Conservation (phyloP, 2,888 invertebrate genomes). For the Pristionchus fissidentatus region DNA sequence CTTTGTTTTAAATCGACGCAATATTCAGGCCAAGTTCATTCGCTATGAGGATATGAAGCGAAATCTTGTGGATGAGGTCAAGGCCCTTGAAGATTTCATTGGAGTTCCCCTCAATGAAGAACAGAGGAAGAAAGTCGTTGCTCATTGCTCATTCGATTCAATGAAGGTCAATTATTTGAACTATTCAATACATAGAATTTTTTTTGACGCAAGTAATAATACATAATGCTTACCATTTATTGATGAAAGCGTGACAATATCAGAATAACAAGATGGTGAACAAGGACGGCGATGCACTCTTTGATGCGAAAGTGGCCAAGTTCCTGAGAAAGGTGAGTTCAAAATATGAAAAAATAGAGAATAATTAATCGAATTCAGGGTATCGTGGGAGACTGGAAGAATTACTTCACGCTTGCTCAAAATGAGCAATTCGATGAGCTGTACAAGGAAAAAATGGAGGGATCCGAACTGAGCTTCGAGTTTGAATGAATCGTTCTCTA, state of each 20-base stretch:
- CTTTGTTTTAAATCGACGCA: too few relatives aligned
- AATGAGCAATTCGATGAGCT: slow-evolving; percentile 83
- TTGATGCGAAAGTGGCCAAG: slow-evolving; percentile 60
- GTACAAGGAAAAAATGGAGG: slow-evolving; percentile 65
- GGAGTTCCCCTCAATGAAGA: slow-evolving; percentile 80
- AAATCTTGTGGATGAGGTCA: slow-evolving; percentile 83
- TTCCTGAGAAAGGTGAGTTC: slow-evolving; percentile 65
- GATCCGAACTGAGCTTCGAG: slow-evolving; percentile 49
- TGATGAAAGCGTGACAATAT: neutral
- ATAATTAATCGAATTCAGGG: slow-evolving; percentile 44
- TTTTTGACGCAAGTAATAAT: neutral
- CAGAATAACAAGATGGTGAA: slow-evolving; percentile 85
- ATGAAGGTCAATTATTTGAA: slow-evolving; percentile 80
- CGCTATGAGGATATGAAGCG: slow-evolving; percentile 77
- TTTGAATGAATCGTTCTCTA: slow-evolving; percentile 44
- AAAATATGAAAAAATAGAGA: neutral
- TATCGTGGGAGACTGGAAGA: slow-evolving; percentile 87
- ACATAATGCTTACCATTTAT: too few relatives aligned
- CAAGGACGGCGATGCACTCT: slow-evolving; percentile 66
- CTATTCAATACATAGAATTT: neutral
- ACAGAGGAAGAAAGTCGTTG: slow-evolving; percentile 80
- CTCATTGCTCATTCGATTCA: slow-evolving; percentile 85
- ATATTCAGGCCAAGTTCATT: slow-evolving; percentile 66
- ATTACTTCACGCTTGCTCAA: slow-evolving; percentile 85
- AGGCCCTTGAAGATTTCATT: slow-evolving; percentile 84